phyloP scores from a whole-genome alignment of 2,797 vertebrate species.

The Cyprinella venusta region DNA sequence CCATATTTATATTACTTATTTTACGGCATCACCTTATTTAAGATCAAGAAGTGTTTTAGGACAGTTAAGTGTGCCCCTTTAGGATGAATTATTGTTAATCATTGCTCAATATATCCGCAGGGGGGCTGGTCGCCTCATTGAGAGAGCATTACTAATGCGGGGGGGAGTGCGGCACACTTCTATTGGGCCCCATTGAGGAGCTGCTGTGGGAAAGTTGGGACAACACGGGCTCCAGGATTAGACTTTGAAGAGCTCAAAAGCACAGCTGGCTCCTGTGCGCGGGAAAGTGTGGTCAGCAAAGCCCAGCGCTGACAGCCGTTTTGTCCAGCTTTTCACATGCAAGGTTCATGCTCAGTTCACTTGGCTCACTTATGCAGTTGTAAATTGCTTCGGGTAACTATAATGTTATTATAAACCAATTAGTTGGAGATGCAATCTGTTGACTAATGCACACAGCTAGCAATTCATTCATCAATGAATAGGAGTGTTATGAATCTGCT shows the following conservation, averaged over 20 bases:
- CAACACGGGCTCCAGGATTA: conserved; percentile 65
- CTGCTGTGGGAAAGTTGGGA: conserved; percentile 78
- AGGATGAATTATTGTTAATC: conserved; percentile 6
- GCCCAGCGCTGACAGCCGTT: conserved; percentile 32
- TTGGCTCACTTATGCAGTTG: conserved; percentile 22
- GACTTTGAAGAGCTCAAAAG: conserved; percentile 61
- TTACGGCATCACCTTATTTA: not conserved
- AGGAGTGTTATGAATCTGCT: not conserved
- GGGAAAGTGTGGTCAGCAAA: conserved; percentile 62
- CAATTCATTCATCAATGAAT: not conserved
- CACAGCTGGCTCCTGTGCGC: conserved; percentile 66
- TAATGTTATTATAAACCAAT: conserved; percentile 25
- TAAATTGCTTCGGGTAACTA: conserved; percentile 1
- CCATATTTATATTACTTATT: not conserved
- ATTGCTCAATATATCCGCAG: conserved; percentile 77
- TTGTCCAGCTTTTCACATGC: conserved; percentile 33
- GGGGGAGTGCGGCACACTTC: conserved; percentile 84
- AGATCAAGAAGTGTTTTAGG: not conserved
- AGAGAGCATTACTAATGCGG: conserved; percentile 75
- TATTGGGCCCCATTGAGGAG: conserved; percentile 76
- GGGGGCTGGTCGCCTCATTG: conserved; percentile 70
- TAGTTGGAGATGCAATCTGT: not conserved
- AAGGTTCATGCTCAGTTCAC: conserved; percentile 23
- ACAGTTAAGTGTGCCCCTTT: conserved; percentile 14
- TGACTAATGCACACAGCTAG: not conserved